Percentiles rank a stretch among this genome's conserved stretches.
phyloP scores from a whole-genome alignment of 2,113 vertebrate species.

The Panthera uncia region DNA sequence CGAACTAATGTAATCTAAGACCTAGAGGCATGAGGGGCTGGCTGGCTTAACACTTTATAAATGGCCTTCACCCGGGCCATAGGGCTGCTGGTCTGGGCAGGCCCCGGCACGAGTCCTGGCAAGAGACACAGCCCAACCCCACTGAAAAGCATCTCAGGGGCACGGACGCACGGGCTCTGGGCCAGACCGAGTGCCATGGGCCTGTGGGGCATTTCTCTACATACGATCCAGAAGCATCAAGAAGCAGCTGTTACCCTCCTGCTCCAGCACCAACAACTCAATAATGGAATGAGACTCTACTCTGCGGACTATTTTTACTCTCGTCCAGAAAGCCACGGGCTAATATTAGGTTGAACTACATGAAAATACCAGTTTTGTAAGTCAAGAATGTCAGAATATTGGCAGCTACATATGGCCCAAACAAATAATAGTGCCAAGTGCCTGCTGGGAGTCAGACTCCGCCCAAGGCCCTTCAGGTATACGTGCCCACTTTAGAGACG shows the following conservation, averaged over 20 bases:
- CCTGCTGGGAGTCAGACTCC: not conserved
- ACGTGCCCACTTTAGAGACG: not conserved
- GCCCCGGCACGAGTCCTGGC: slow-evolving; percentile 52
- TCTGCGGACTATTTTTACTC: slow-evolving; percentile 9
- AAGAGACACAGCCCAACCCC: not conserved
- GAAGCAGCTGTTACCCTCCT: slow-evolving; percentile 47
- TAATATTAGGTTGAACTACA: not conserved
- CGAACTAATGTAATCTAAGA: not conserved
- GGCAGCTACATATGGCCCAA: not conserved
- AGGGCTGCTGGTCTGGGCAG: slow-evolving; percentile 66
- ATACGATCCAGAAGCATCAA: not conserved
- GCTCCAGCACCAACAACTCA: not conserved
- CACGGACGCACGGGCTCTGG: not conserved
- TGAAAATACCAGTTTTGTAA: not conserved
- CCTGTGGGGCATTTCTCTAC: not conserved
- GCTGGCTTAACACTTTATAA: slow-evolving; percentile 30
- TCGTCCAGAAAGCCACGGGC: not conserved
- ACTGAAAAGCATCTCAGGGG: not conserved
- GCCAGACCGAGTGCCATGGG: not conserved
- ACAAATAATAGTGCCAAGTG: not conserved
- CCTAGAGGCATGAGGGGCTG: not conserved
- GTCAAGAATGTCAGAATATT: not conserved
- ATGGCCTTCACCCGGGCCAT: not conserved
- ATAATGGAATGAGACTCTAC: not conserved
- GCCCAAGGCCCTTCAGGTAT: not conserved